Conservation (phyloP, 2,888 invertebrate genomes). For the Teinopalpus imperialis region DNA sequence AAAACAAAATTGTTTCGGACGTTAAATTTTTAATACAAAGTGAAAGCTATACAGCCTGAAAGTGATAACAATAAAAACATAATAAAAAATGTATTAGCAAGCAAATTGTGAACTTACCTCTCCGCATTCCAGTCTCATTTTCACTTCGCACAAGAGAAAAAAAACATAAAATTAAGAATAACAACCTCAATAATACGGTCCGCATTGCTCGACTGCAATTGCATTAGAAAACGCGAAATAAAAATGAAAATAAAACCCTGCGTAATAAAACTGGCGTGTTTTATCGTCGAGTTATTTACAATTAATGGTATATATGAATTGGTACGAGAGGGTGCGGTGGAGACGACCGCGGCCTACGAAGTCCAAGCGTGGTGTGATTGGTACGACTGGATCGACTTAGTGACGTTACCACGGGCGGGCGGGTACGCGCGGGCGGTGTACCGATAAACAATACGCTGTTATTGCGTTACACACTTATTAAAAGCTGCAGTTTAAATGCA, state of each 20-base stretch:
- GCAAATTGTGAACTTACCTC: conserved; percentile 56
- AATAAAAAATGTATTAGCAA: conserved; percentile 27
- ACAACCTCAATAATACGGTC: conserved; percentile 61
- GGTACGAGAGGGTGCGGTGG: conserved; percentile 37
- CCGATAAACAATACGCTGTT: conserved; percentile 66
- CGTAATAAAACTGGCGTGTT: conserved; percentile 67
- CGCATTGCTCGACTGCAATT: conserved; percentile 74
- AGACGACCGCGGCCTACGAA: conserved; percentile 47
- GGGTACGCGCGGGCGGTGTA: conserved; percentile 55
- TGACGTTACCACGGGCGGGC: conserved; percentile 45
- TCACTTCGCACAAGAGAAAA: conserved; percentile 68
- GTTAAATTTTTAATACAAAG: conserved; percentile 1
- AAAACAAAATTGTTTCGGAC: too few species aligned
- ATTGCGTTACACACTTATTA: conserved; percentile 67
- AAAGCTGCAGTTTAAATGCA: conserved; percentile 62
- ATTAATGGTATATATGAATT: conserved; percentile 73
- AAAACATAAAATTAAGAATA: conserved; percentile 54
- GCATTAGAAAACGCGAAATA: conserved; percentile 73
- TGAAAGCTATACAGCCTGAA: not conserved
- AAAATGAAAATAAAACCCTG: conserved; percentile 67
- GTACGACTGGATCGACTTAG: conserved; percentile 23
- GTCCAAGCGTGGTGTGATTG: conserved; percentile 48
- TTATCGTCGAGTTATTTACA: conserved; percentile 68
- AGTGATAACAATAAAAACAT: not conserved
- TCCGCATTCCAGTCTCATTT: conserved; percentile 50